Evolutionary conservation across 2,797 vertebrate species (phyloP).

Genomic region (Dermochelys coriacea): DNA sequence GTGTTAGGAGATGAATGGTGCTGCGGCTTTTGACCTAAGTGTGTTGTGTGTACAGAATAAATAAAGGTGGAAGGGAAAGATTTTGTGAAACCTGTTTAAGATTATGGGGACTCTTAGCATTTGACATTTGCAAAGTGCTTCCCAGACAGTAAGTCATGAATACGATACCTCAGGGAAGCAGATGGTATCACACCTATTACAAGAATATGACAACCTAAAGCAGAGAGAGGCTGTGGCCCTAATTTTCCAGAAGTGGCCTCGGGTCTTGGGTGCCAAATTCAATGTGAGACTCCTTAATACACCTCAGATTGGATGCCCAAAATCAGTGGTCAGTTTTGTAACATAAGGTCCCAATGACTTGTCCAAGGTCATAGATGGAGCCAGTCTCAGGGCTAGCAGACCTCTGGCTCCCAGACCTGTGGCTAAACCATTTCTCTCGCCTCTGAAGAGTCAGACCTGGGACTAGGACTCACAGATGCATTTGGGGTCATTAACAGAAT

Average conservation of each 20-base stretch:
- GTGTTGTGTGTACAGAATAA: neutral
- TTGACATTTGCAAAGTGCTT: neutral
- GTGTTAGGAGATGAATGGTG: neutral
- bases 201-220: neutral
- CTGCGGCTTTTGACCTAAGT: neutral
- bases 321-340: neutral
- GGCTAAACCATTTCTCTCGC: neutral
- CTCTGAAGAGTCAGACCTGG: neutral
- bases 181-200: fast-evolving
- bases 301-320: neutral
- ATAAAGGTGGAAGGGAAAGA: neutral
- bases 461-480: neutral
- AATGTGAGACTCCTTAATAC: neutral
- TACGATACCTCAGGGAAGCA: fast-evolving
- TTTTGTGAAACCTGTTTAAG: neutral
- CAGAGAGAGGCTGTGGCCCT: neutral
- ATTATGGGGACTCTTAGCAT: neutral
- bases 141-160: neutral
- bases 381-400: neutral
- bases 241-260: neutral
- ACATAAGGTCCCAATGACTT: neutral
- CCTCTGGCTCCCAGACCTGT: neutral
- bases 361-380: neutral
- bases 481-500: constrained; percentile 9
- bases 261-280: neutral